These are phyloP conservation scores for Eugnorisma glareosa DNA, from an alignment of 2,888 invertebrate genomes.

Conservation along the genomic window DNA sequence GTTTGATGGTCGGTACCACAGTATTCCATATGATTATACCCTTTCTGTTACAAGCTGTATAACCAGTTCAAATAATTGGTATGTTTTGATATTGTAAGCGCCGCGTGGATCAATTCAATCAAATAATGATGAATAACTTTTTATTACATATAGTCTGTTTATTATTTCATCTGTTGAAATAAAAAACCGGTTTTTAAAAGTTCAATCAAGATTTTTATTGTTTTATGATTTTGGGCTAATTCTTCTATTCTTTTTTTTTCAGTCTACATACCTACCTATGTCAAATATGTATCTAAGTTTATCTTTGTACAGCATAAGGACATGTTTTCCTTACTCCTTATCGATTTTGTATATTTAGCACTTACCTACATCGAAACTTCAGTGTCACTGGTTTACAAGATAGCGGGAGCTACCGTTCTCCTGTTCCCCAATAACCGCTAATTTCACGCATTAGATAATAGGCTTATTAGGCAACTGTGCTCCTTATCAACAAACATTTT, in stretches of 20 bases:
- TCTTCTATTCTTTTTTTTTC: not conserved
- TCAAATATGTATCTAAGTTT: not conserved
- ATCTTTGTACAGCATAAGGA: not conserved
- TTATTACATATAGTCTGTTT: not conserved
- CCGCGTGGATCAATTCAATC: not conserved
- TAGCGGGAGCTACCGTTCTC: not conserved
- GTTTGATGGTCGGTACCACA: too few relatives aligned
- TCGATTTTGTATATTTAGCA: not conserved
- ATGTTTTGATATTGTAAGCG: not conserved
- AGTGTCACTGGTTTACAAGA: not conserved
- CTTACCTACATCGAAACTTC: not conserved
- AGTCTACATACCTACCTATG: not conserved
- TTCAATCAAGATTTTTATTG: constrained; percentile 7
- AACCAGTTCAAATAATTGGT: not conserved
- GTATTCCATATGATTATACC: too few relatives aligned
- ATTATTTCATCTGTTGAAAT: not conserved
- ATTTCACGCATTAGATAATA: not conserved
- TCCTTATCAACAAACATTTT: not conserved
- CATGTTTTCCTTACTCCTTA: not conserved
- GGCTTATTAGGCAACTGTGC: not conserved
- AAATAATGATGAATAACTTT: constrained; percentile 1
- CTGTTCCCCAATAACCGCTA: not conserved
- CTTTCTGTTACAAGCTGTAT: too few relatives aligned
- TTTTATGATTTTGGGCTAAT: not conserved
- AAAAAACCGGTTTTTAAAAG: constrained; percentile 10